phyloP scores from a whole-genome alignment of 2,797 vertebrate species.

The Momotus momota region DNA sequence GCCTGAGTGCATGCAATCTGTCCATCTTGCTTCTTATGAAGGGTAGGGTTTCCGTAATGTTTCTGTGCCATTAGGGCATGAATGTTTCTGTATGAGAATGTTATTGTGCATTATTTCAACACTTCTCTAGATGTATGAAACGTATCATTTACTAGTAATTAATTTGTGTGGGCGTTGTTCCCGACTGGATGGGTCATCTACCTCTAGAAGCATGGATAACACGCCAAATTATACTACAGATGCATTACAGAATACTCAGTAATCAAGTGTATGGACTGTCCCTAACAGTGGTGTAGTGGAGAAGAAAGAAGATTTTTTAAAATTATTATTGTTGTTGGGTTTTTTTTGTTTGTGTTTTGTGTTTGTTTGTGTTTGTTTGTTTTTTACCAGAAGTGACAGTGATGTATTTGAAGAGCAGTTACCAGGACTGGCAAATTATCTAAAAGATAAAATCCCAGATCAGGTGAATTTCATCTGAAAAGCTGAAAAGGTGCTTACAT shows the following conservation, averaged over 20 bases:
- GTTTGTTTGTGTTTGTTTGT: too few species aligned
- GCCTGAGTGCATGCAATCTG: neutral
- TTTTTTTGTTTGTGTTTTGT: too few species aligned
- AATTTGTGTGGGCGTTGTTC: neutral
- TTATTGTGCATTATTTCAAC: conserved; percentile 6
- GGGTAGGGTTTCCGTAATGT: neutral
- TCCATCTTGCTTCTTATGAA: neutral
- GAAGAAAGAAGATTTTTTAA: neutral
- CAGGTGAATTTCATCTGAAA: neutral
- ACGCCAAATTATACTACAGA: neutral
- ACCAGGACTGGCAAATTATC: neutral
- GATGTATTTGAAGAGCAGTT: neutral
- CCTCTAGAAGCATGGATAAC: neutral
- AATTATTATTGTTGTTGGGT: too few species aligned
- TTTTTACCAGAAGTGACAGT: neutral
- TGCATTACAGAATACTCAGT: neutral
- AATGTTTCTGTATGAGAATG: neutral
- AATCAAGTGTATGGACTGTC: neutral
- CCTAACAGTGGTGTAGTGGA: neutral
- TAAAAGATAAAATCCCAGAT: neutral
- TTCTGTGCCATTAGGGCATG: neutral
- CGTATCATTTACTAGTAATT: neutral
- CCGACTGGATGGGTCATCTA: neutral
- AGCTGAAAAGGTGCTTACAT: neutral
- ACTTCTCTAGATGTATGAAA: neutral